A percentile compares a stretch with the other conserved stretches of the same genome.
Conservation (phyloP, 2,888 invertebrate species). For the Cerceris rybyensis region DNA sequence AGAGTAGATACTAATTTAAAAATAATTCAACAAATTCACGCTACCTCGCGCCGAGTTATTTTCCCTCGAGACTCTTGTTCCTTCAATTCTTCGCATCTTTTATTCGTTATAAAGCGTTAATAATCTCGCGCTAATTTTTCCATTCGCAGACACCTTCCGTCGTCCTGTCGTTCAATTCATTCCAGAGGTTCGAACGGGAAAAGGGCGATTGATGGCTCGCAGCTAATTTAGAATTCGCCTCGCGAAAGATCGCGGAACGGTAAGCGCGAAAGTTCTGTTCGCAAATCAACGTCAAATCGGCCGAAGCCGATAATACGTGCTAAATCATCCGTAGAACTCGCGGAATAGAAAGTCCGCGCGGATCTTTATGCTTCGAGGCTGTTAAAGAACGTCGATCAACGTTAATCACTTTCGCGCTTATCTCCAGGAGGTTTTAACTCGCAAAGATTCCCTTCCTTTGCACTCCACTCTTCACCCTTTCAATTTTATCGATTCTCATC, state of each 20-base stretch:
- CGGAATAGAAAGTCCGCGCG: conserved; percentile 19
- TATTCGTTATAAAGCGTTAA: too few relatives aligned
- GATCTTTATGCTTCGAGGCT: conserved; percentile 16
- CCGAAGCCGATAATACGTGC: conserved; percentile 9
- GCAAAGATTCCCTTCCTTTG: conserved; percentile 16
- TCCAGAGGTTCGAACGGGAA: too few relatives aligned
- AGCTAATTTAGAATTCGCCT: neutral
- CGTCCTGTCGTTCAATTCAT: too few relatives aligned
- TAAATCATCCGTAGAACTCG: conserved; percentile 16
- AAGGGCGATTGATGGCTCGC: too few relatives aligned
- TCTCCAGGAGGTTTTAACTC: conserved; percentile 27
- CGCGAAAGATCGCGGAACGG: neutral
- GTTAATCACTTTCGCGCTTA: conserved; percentile 41
- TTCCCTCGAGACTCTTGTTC: neutral
- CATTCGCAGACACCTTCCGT: too few relatives aligned
- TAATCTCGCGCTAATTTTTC: too few relatives aligned
- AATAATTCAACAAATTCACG: too few relatives aligned
- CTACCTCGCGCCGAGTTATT: too few relatives aligned
- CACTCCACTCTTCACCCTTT: neutral
- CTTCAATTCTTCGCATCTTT: neutral
- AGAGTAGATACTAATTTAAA: too few relatives aligned
- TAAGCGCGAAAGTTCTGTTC: too few relatives aligned
- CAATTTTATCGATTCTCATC: neutral
- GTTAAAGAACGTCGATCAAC: conserved; percentile 45
- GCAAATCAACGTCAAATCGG: too few relatives aligned